Evolutionary conservation across 2,113 vertebrate species (phyloP).

Genomic region (Peromyscus leucopus): DNA sequence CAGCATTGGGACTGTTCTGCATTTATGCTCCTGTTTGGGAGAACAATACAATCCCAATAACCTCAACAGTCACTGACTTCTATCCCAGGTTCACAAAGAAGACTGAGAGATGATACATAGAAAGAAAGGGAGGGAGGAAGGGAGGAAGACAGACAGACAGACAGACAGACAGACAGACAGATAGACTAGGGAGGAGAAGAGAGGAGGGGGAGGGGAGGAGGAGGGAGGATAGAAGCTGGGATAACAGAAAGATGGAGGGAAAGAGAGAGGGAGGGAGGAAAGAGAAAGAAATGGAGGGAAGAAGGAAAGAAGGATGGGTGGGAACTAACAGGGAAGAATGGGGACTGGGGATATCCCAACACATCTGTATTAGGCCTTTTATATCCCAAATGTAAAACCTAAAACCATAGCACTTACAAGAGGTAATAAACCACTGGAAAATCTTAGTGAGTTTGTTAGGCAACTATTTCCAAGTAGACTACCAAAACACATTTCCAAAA

Average conservation of each 20-base stretch:
- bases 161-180: too few species aligned
- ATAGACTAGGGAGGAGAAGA: neutral
- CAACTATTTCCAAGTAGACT: slow-evolving; percentile 12
- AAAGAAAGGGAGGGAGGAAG: neutral
- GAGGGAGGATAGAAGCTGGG: fast-evolving
- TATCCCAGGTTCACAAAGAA: neutral
- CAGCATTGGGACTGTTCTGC: neutral
- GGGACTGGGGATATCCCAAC: neutral
- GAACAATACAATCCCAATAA: neutral
- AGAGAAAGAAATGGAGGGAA: neutral
- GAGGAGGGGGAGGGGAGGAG: neutral
- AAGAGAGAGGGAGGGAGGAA: too few species aligned
- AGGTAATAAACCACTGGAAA: neutral
- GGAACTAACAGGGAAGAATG: neutral
- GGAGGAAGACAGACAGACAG: neutral
- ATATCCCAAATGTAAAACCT: neutral
- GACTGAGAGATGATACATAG: neutral
- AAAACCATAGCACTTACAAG: neutral
- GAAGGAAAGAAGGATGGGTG: neutral
- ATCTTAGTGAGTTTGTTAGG: neutral
- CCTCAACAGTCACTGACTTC: neutral
- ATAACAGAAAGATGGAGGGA: neutral
- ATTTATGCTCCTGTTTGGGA: neutral
- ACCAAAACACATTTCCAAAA: neutral
- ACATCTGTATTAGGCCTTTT: neutral